Evolutionary conservation across 2,888 invertebrate species (phyloP).

Genomic region (Piscicola geometra): DNA sequence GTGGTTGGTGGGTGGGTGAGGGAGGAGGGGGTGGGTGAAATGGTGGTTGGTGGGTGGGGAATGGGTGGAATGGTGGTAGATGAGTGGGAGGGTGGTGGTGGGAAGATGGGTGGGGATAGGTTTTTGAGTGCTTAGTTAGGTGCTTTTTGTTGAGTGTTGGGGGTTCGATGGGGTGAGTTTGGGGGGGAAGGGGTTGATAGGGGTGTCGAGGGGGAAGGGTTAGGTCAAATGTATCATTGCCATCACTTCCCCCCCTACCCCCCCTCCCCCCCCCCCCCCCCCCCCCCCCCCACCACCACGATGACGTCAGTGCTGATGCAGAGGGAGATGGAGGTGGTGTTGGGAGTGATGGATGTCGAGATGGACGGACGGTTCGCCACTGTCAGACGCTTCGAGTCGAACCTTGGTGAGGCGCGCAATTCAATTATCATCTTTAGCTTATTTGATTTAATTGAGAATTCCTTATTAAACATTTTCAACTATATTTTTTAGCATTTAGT

Average conservation of each 20-base stretch:
- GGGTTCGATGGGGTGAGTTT: conserved; percentile 65
- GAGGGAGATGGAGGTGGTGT: conserved; percentile 71
- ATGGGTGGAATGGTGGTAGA: neutral
- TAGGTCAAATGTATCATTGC: conserved; percentile 21
- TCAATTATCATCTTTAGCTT: too few relatives aligned
- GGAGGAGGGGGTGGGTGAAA: neutral
- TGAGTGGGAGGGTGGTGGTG: neutral
- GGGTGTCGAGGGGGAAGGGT: neutral
- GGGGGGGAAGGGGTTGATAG: conserved; percentile 56
- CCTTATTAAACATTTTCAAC: too few relatives aligned
- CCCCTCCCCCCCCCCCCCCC: conserved; percentile 3
- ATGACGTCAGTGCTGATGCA: conserved; percentile 47
- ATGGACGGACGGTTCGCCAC: conserved; percentile 77
- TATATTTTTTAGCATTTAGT: too few relatives aligned
- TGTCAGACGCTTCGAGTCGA: conserved; percentile 78
- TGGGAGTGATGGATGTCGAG: conserved; percentile 79
- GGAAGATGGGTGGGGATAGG: neutral
- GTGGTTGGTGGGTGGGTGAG: neutral
- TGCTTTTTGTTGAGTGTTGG: too few relatives aligned
- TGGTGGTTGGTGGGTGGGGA: neutral
- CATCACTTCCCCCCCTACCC: too few relatives aligned
- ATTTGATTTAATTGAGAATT: too few relatives aligned
- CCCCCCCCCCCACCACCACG: conserved; percentile 40
- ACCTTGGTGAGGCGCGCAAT: conserved; percentile 71
- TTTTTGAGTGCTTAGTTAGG: too few relatives aligned